Evolutionary conservation across 2,113 vertebrate species (phyloP).

Genomic region (Xiphophorus couchianus): DNA sequence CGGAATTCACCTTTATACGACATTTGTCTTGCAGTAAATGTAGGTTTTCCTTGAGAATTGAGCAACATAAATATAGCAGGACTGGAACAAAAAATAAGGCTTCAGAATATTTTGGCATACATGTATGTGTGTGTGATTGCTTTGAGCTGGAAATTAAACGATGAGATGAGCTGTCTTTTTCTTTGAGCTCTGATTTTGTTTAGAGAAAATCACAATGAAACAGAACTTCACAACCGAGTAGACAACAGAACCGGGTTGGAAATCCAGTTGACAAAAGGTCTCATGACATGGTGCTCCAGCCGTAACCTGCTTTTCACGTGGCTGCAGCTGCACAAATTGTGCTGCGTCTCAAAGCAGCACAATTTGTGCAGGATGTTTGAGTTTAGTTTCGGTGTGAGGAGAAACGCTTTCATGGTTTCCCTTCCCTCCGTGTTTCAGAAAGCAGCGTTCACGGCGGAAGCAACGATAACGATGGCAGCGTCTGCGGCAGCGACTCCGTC

Average conservation of each 20-base stretch:
- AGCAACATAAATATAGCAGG: constrained; percentile 19
- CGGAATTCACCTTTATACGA: constrained; percentile 37
- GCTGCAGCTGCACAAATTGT: neutral
- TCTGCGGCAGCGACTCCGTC: constrained; percentile 92
- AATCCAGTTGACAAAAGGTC: constrained; percentile 40
- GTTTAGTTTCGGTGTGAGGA: neutral
- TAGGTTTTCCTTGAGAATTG: constrained; percentile 2
- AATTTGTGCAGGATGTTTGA: constrained; percentile 30
- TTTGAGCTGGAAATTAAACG: constrained; percentile 27
- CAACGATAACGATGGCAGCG: constrained; percentile 90
- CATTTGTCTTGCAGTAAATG: constrained; percentile 9
- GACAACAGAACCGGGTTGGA: constrained; percentile 24
- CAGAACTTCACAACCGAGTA: constrained; percentile 28
- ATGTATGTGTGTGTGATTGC: constrained; percentile 7
- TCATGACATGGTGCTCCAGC: neutral
- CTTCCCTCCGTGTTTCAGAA: constrained; percentile 70
- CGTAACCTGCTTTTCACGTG: constrained; percentile 44
- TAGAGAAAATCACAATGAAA: constrained; percentile 25
- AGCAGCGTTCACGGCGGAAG: constrained; percentile 87
- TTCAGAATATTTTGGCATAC: constrained; percentile 7
- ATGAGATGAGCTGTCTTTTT: constrained; percentile 26
- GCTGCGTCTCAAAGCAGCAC: constrained; percentile 9
- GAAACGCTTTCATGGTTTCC: neutral
- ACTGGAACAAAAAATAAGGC: neutral
- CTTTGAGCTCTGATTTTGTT: constrained; percentile 43